Evolutionary conservation across 2,888 invertebrate genomes (phyloP).

Genomic region (Sturmia bella): DNA sequence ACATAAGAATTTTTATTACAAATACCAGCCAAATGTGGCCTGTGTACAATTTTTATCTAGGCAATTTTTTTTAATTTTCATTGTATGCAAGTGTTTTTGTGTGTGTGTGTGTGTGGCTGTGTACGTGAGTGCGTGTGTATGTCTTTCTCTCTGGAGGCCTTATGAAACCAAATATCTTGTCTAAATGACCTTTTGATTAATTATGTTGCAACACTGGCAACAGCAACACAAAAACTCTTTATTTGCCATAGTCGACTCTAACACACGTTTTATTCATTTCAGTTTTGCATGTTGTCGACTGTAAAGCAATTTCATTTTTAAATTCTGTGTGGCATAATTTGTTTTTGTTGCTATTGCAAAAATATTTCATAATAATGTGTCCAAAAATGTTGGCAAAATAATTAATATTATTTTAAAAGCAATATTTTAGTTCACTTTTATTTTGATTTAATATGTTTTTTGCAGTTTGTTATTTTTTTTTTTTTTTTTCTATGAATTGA

Average conservation of each 20-base stretch:
- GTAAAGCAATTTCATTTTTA: conserved; percentile 49
- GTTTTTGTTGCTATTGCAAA: conserved; percentile 45
- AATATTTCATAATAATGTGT: conserved; percentile 66
- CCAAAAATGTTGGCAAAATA: conserved; percentile 62
- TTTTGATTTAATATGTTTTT: not conserved
- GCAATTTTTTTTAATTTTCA: conserved; percentile 8
- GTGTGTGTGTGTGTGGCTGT: too few species aligned
- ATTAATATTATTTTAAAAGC: conserved; percentile 63
- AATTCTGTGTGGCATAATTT: conserved; percentile 66
- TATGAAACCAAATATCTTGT: conserved; percentile 64
- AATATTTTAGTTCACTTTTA: conserved; percentile 40
- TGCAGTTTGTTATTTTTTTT: conserved; percentile 16
- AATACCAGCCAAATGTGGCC: conserved; percentile 7
- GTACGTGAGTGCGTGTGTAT: too few species aligned
- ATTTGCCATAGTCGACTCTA: conserved; percentile 11
- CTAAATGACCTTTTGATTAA: conserved; percentile 70
- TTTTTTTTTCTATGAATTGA: conserved; percentile 26
- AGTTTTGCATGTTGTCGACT: conserved; percentile 14
- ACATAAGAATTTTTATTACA: conserved; percentile 57
- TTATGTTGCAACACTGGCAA: conserved; percentile 62
- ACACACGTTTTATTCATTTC: conserved; percentile 25
- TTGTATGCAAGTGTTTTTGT: not conserved
- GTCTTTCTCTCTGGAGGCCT: conserved; percentile 48
- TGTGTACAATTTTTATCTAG: conserved; percentile 21
- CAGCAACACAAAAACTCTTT: conserved; percentile 21